phyloP scores from a whole-genome alignment of 2,888 invertebrate genomes.

The Synanthedon myopaeformis region DNA sequence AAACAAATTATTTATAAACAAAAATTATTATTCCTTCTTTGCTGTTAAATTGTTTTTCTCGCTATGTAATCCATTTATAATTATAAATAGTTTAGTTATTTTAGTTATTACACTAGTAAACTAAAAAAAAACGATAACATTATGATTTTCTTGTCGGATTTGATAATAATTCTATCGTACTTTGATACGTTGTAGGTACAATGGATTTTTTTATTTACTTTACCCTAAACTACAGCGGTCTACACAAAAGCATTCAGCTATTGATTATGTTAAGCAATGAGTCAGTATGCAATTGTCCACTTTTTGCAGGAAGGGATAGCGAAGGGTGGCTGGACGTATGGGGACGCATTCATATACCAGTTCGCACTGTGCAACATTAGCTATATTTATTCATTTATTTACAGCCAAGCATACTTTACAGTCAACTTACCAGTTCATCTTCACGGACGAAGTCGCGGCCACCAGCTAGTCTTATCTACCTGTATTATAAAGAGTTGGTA shows the following conservation, averaged over 20 bases:
- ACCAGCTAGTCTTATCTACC: too few relatives aligned
- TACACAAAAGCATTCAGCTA: slow-evolving; percentile 38
- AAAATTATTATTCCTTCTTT: too few relatives aligned
- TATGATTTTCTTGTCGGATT: not conserved
- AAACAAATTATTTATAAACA: too few relatives aligned
- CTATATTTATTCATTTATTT: too few relatives aligned
- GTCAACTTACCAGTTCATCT: too few relatives aligned
- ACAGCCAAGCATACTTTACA: too few relatives aligned
- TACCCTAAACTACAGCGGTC: slow-evolving; percentile 18
- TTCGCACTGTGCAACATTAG: not conserved
- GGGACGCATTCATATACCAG: slow-evolving; percentile 22
- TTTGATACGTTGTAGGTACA: slow-evolving; percentile 3
- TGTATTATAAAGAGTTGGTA: too few relatives aligned
- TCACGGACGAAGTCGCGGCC: too few relatives aligned
- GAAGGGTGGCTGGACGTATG: slow-evolving; percentile 31
- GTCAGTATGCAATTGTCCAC: slow-evolving; percentile 51
- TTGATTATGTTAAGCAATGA: slow-evolving; percentile 61
- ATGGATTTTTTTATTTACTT: slow-evolving; percentile 12
- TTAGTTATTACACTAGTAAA: too few relatives aligned
- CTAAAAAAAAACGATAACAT: not conserved
- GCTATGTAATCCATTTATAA: too few relatives aligned
- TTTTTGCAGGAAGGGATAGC: slow-evolving; percentile 44
- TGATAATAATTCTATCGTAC: not conserved
- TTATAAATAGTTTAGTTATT: too few relatives aligned
- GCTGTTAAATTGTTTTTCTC: too few relatives aligned